Evolutionary conservation across 2,888 invertebrate species (phyloP), one percentile per base, ranked within the genome.

Genomic region (Lypha dubia): DNA sequence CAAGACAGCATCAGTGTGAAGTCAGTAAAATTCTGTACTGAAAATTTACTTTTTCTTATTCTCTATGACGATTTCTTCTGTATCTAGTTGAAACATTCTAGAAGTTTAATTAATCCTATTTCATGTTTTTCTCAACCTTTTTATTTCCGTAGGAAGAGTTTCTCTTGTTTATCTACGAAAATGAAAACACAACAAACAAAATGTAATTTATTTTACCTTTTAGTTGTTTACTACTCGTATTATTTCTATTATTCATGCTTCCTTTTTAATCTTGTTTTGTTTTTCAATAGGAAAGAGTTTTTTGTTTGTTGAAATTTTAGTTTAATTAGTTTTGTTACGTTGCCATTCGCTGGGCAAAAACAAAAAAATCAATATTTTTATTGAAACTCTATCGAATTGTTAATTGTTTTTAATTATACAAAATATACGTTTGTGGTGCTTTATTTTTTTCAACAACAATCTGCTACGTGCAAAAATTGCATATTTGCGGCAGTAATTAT

Each of bases 381-480:
- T 24, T 24, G 17, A 70, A 49, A 56, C 17, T 24, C 20, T 22
- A 11, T 24, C 15, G 35, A 58, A 71, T 44, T 32, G 56, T 58
- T 73, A 73, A 79, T 79, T 75, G 28, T 63, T 63, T 56, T 56
- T 56, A 56, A 53, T 62, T 56, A 44, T 70, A 35, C 9, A 20
- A 28, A 65, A 58, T 58, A 17, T 17, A 41, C 4, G 17, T 15
- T 22, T 62, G 38, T 22, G 11, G 3, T 13, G 20, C 22, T 20
- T 15, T 9, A 35, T 56, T 28, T 53, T 8, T n/a, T 6, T 15
- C 15, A 56, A 1, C n/a, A n/a, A 4, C 28, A 15, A n/a, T 28
- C 4, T 63, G 28, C 20, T 65, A 9, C 5, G 13, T 24, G 15
- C 17, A 7, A 20, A 24, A 44, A 41, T 44, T 22, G 44, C 20